A percentile compares a stretch with the other conserved stretches of the same genome.
Conservation (phyloP, 2,888 invertebrate species). For the Thereva nobilitata region DNA sequence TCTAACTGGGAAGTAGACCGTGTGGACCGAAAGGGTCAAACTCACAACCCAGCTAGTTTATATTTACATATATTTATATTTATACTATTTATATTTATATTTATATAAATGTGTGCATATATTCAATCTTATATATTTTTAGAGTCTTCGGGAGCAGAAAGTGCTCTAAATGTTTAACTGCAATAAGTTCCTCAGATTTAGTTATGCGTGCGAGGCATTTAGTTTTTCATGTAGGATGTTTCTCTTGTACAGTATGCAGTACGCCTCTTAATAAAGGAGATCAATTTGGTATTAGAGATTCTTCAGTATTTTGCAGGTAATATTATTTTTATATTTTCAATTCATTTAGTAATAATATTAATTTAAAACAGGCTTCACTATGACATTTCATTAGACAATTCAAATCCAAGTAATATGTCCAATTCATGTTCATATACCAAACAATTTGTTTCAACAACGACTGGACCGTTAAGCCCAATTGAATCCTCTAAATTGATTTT, state of each 20-base stretch:
- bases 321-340: constrained; percentile 4
- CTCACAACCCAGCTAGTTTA: too few relatives aligned
- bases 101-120: too few relatives aligned
- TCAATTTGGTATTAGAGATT: constrained; percentile 90
- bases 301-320: constrained; percentile 83
- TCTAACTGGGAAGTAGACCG: too few relatives aligned
- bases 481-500: constrained; percentile 58
- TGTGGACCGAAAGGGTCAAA: too few relatives aligned
- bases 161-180: constrained; percentile 87
- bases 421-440: constrained; percentile 63
- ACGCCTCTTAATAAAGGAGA: constrained; percentile 89
- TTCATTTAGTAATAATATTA: background rate
- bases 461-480: constrained; percentile 57
- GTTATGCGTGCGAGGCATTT: constrained; percentile 93
- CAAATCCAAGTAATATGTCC: constrained; percentile 52
- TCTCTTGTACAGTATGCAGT: constrained; percentile 88
- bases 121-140: constrained; percentile 49
- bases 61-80: too few relatives aligned
- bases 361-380: constrained; percentile 53
- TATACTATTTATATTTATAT: too few relatives aligned
- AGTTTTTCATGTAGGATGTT: constrained; percentile 94
- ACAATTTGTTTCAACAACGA: constrained; percentile 58
- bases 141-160: constrained; percentile 89
- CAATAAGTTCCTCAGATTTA: constrained; percentile 86
- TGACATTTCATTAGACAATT: constrained; percentile 54